Evolutionary conservation across 2,888 invertebrate genomes (phyloP).

Genomic region (Cryptus viduatorius): DNA sequence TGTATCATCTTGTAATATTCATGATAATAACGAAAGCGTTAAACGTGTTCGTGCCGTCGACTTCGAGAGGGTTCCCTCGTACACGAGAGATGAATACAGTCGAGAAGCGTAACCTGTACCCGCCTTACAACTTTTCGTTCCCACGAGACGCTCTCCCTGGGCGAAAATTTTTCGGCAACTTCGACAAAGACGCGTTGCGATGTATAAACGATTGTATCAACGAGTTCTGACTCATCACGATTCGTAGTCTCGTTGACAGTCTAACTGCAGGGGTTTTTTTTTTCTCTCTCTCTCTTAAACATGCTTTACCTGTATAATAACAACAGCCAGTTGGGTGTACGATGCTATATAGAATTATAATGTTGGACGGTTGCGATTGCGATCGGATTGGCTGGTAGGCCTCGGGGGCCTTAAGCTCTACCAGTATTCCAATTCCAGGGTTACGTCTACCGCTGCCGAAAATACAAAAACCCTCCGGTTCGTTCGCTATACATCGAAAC

Average conservation of each 20-base stretch:
- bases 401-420: not conserved
- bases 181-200: conserved; percentile 7
- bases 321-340: not conserved
- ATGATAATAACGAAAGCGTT: not conserved
- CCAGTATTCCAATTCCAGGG: not conserved
- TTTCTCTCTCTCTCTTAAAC: not conserved
- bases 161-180: not conserved
- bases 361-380: conserved; percentile 4
- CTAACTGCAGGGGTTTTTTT: not conserved
- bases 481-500: not conserved
- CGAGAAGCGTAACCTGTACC: not conserved
- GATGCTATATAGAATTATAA: conserved; percentile 1
- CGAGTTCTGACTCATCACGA: conserved; percentile 4
- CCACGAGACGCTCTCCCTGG: not conserved
- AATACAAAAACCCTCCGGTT: not conserved
- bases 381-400: conserved; percentile 2
- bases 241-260: conserved; percentile 1
- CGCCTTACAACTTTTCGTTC: conserved; percentile 7
- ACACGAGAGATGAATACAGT: not conserved
- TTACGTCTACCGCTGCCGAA: not conserved
- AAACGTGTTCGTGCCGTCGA: not conserved
- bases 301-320: not conserved
- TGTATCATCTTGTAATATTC: not conserved
- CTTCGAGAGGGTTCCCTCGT: not conserved
- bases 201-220: not conserved